A percentile compares a stretch with the other conserved stretches of the same genome.
Conservation (phyloP, 2,113 vertebrate species). For the Daboia siamensis region DNA sequence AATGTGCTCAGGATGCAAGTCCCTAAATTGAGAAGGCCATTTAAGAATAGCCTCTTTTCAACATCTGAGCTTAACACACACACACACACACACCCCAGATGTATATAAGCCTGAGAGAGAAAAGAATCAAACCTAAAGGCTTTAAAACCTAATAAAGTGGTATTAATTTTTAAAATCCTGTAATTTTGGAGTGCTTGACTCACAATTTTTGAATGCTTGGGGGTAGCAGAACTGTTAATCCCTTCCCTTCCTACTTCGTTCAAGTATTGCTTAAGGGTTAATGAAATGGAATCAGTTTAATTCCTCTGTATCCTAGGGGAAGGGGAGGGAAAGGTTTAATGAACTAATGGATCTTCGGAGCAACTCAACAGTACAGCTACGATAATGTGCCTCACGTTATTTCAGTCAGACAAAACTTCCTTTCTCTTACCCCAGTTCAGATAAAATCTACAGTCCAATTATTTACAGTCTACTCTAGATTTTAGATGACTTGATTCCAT, state of each 20-base stretch:
- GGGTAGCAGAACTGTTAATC: not conserved
- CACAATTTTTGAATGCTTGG: slow-evolving; percentile 1
- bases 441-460: not conserved
- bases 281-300: slow-evolving; percentile 19
- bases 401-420: not conserved
- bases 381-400: not conserved
- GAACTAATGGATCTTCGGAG: slow-evolving; percentile 4
- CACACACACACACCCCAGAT: not conserved
- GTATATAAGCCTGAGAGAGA: not conserved
- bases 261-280: not conserved
- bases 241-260: not conserved
- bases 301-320: not conserved
- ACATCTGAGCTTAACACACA: not conserved
- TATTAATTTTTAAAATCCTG: slow-evolving; percentile 29
- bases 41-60: not conserved
- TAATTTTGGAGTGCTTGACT: slow-evolving; percentile 12
- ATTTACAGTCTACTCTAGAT: not conserved
- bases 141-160: slow-evolving; percentile 14
- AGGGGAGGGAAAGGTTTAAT: not conserved
- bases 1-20: not conserved
- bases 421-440: not conserved
- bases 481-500: not conserved
- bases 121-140: not conserved
- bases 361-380: not conserved
- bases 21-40: not conserved